Percentiles rank a stretch among this genome's conserved stretches.
These are phyloP conservation scores for Odontophorus gujanensis DNA, from an alignment of 2,113 vertebrate genomes.

Conservation along the genomic window DNA sequence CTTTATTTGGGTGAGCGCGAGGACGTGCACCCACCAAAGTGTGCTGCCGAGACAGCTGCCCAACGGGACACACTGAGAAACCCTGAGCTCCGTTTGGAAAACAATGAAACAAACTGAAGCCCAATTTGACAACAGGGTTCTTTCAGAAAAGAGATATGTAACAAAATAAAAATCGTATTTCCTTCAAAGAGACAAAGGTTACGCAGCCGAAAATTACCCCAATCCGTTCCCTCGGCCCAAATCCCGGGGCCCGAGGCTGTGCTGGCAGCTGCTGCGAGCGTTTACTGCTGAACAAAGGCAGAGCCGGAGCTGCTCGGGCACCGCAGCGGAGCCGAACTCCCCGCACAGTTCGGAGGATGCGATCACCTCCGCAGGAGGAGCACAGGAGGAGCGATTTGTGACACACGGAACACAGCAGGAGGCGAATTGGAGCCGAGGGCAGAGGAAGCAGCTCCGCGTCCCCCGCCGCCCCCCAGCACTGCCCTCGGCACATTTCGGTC, in stretches of 20 bases:
- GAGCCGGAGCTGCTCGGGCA: rapidly evolving
- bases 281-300: not conserved
- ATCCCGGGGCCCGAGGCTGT: not conserved
- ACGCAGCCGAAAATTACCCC: not conserved
- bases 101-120: not conserved
- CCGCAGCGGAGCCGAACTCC: no score
- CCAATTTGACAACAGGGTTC: no score
- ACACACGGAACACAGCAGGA: rapidly evolving
- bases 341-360: rapidly evolving
- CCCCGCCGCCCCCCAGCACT: rapidly evolving
- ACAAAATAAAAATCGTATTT: not conserved
- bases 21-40: not conserved
- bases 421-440: no score
- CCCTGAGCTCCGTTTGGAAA: not conserved
- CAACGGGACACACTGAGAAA: not conserved
- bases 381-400: no score
- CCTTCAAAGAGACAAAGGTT: not conserved
- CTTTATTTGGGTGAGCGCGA: not conserved
- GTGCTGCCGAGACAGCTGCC: not conserved
- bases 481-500: not conserved
- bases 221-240: not conserved
- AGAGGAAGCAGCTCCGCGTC: not conserved
- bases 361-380: no score
- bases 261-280: not conserved
- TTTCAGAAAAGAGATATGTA: not conserved